phyloP scores from a whole-genome alignment of 2,797 vertebrate species.

The Pangasius mekongensis region DNA sequence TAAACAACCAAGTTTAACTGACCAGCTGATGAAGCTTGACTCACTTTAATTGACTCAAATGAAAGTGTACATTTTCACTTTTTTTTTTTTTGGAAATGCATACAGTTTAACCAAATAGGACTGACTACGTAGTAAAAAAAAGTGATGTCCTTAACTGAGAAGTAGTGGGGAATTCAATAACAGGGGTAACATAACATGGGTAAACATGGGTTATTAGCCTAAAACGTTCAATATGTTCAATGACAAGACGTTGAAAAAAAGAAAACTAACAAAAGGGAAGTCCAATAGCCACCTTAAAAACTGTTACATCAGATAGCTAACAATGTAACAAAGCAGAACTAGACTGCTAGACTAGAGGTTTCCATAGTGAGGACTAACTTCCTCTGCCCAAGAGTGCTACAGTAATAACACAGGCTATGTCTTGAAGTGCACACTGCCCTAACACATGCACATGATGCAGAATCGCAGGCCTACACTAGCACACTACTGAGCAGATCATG shows the following conservation, averaged over 20 bases:
- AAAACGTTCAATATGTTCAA: background rate
- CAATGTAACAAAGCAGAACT: conserved; percentile 15
- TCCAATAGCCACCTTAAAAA: background rate
- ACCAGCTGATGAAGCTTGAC: background rate
- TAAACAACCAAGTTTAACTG: background rate
- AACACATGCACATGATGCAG: background rate
- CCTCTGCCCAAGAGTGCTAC: background rate
- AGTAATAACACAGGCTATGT: background rate
- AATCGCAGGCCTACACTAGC: too few relatives aligned
- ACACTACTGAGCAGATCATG: background rate
- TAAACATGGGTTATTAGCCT: background rate
- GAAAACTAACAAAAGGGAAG: background rate
- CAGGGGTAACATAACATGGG: background rate
- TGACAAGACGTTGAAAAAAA: background rate
- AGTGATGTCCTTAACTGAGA: background rate
- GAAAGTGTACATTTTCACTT: background rate
- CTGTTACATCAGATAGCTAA: background rate
- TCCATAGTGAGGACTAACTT: background rate
- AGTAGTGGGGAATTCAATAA: background rate
- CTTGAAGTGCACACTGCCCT: too few relatives aligned
- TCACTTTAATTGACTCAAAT: background rate
- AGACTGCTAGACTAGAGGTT: background rate
- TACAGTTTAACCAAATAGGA: background rate
- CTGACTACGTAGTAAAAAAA: background rate
- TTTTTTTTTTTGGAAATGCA: background rate